Conservation (phyloP, 2,888 invertebrate species). For the Xanthostigma xanthostigma region DNA sequence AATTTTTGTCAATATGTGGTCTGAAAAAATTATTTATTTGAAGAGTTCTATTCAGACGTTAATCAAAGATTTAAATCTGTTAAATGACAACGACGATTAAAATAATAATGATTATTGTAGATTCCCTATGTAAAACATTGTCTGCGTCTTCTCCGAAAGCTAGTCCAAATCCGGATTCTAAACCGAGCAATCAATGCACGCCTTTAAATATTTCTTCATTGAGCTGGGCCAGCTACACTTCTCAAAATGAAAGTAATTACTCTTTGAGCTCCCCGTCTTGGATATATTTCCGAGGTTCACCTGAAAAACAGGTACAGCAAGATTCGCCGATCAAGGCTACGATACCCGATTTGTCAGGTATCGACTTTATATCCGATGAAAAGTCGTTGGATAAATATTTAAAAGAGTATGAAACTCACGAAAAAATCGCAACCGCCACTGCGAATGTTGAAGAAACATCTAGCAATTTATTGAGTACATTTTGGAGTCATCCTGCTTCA, state of each 20-base stretch:
- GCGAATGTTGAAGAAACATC: conserved; percentile 26
- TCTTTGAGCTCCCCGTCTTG: conserved; percentile 24
- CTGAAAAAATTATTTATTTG: too few relatives aligned
- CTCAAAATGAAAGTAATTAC: conserved; percentile 23
- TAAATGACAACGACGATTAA: too few relatives aligned
- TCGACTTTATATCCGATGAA: conserved; percentile 34
- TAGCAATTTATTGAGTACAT: conserved; percentile 34
- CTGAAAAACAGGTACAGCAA: conserved; percentile 10
- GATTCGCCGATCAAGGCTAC: conserved; percentile 2
- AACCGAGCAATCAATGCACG: conserved; percentile 12
- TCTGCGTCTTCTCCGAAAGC: not conserved
- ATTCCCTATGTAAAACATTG: conserved; percentile 15
- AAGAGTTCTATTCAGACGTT: too few relatives aligned
- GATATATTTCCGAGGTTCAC: conserved; percentile 23
- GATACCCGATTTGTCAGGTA: conserved; percentile 13
- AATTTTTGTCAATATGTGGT: too few relatives aligned
- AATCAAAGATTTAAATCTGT: too few relatives aligned
- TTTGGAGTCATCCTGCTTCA: conserved; percentile 37
- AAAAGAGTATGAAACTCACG: conserved; percentile 24
- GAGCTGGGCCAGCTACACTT: conserved; percentile 26
- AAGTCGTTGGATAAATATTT: conserved; percentile 31
- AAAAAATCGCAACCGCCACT: conserved; percentile 20
- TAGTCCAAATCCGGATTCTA: conserved; percentile 5
- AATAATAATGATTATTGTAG: conserved; percentile 9
- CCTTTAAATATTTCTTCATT: conserved; percentile 25